Evolutionary conservation across 2,797 vertebrate species (phyloP).

Genomic region (Poecile montanus): DNA sequence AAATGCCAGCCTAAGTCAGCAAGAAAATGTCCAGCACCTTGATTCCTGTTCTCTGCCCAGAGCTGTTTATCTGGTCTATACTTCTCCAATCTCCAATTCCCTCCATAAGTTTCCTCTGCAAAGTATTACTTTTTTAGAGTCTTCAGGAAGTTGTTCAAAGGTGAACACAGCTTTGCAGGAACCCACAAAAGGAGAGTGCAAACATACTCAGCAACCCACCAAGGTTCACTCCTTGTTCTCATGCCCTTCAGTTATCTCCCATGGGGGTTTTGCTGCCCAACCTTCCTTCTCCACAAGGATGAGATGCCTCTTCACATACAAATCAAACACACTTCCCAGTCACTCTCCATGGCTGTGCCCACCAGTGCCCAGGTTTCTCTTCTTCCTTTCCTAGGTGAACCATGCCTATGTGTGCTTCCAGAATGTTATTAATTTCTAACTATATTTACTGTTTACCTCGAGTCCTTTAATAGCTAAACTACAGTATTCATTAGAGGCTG

Average conservation of each 20-base stretch:
- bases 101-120: background rate
- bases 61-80: background rate
- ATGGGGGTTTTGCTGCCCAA: background rate
- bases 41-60: background rate
- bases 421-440: background rate
- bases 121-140: background rate
- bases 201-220: background rate
- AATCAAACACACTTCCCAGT: background rate
- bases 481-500: background rate
- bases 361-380: background rate
- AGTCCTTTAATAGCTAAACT: background rate
- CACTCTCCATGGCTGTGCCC: accelerated
- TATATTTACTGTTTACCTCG: background rate
- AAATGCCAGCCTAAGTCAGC: background rate
- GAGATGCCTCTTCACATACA: background rate
- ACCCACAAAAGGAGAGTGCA: background rate
- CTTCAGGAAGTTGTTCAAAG: background rate
- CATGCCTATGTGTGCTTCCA: background rate
- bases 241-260: background rate
- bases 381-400: background rate
- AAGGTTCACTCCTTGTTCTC: accelerated
- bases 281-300: background rate
- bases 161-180: background rate
- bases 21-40: background rate
- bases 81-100: background rate